Percentiles rank a stretch among this genome's conserved stretches.
Conservation (phyloP, 2,888 invertebrate species). For the Cylloceria caligata region DNA sequence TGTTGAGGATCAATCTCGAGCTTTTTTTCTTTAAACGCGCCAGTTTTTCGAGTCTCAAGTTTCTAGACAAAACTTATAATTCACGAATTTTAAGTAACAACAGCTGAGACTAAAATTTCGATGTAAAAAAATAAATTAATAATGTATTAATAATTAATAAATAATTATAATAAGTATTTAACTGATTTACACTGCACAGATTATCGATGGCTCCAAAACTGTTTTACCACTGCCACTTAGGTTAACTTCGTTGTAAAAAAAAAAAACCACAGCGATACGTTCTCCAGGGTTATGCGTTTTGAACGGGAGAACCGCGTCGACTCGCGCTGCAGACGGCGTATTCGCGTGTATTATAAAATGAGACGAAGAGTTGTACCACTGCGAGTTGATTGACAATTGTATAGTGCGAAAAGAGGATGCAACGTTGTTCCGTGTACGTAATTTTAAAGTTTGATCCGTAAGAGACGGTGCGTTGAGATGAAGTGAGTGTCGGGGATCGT, state of each 20-base stretch:
- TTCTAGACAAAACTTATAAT: constrained; percentile 23
- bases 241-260: neutral
- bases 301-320: neutral
- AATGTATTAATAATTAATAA: neutral
- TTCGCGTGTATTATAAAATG: neutral
- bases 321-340: neutral
- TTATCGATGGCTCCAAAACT: constrained; percentile 4
- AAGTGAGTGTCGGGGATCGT: constrained; percentile 76
- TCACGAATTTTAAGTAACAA: constrained; percentile 34
- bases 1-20: constrained; percentile 8
- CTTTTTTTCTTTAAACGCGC: constrained; percentile 15
- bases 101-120: neutral
- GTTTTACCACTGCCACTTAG: constrained; percentile 10
- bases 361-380: neutral
- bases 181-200: neutral
- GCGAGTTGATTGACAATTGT: neutral
- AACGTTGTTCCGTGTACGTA: constrained; percentile 60
- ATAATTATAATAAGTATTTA: neutral
- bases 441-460: constrained; percentile 71
- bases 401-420: constrained; percentile 24
- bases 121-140: neutral
- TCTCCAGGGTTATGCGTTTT: neutral
- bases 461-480: constrained; percentile 76
- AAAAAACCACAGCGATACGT: constrained; percentile 2
- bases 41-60: constrained; percentile 15